Evolutionary conservation across 2,888 invertebrate species (phyloP).

Genomic region (Dicroscelio sp.): DNA sequence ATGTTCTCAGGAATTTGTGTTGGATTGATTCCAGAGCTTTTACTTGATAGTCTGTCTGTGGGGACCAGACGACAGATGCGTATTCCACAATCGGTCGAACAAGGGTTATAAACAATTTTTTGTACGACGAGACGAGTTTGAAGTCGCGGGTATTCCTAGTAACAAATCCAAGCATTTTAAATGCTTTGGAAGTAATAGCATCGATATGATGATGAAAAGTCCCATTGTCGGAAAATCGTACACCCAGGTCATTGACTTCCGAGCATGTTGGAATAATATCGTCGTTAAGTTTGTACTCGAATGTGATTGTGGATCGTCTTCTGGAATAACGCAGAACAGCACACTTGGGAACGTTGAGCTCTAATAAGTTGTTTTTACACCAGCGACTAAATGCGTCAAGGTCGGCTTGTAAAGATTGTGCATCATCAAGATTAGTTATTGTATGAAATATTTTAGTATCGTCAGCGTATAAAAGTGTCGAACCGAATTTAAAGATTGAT

Average conservation of each 20-base stretch:
- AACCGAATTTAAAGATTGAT: neutral
- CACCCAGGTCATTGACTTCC: neutral
- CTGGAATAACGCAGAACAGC: neutral
- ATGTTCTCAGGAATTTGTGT: neutral
- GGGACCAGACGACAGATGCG: neutral
- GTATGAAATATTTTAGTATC: neutral
- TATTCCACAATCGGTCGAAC: neutral
- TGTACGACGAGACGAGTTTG: neutral
- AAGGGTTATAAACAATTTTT: neutral
- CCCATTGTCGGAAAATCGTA: neutral
- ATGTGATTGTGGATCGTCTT: neutral
- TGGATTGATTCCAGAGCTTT: neutral
- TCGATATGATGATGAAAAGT: neutral
- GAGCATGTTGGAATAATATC: neutral
- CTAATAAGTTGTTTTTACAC: neutral
- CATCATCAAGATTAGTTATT: neutral
- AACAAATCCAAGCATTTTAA: neutral
- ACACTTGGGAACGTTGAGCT: constrained; percentile 2
- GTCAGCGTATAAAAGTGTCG: neutral
- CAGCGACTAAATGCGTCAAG: neutral
- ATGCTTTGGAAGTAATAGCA: neutral
- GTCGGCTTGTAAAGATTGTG: neutral
- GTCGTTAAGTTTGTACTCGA: neutral
- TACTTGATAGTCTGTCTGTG: neutral
- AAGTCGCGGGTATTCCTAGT: neutral